Conservation (phyloP, 2,113 vertebrate species). For the Formicarius rufipectus region DNA sequence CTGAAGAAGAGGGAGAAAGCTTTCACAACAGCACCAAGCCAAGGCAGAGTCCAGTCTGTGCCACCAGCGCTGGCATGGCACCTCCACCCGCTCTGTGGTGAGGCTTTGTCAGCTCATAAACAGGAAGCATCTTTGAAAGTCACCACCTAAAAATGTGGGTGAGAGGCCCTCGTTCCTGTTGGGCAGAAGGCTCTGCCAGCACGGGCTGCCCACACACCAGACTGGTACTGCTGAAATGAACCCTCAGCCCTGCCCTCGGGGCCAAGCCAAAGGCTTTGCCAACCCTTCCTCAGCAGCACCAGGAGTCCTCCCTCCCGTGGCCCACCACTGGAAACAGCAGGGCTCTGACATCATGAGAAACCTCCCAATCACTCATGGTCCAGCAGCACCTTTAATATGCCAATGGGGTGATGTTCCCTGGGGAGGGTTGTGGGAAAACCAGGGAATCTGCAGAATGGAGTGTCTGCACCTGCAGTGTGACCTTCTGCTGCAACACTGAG, state of each 20-base stretch:
- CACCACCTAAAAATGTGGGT: neutral
- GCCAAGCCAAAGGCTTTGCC: neutral
- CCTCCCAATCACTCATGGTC: rapidly evolving
- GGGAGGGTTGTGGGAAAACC: neutral
- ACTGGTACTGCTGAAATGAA: rapidly evolving
- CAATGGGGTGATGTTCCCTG: neutral
- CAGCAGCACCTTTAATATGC: neutral
- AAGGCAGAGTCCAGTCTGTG: neutral
- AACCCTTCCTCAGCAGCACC: neutral
- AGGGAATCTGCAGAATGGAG: neutral
- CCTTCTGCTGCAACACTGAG: neutral
- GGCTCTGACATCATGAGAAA: neutral
- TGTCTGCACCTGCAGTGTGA: rapidly evolving
- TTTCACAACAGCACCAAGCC: neutral
- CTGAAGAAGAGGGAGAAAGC: neutral
- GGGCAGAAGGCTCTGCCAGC: neutral
- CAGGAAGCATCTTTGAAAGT: neutral
- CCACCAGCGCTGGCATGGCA: neutral
- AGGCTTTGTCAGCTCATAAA: neutral
- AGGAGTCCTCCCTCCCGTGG: neutral
- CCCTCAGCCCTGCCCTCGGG: neutral
- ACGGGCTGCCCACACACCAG: neutral
- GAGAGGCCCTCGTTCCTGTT: neutral
- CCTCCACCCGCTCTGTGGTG: neutral
- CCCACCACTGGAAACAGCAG: neutral